Conservation (phyloP, 2,888 invertebrate species). For the Drosophila nr. perissopoda region DNA sequence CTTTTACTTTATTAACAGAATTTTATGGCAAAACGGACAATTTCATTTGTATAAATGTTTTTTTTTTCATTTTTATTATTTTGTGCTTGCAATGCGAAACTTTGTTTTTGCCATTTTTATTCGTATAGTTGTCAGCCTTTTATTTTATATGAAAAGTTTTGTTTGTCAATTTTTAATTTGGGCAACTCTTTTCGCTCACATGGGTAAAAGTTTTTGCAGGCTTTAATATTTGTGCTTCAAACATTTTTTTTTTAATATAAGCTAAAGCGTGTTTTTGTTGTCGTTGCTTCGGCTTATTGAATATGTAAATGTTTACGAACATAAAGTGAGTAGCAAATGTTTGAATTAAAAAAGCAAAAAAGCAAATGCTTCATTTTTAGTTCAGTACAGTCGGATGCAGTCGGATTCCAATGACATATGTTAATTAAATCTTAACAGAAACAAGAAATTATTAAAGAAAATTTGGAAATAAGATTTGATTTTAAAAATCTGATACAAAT, state of each 20-base stretch:
- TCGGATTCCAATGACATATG: not conserved
- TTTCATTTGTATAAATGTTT: not conserved
- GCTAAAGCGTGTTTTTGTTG: slow-evolving; percentile 6
- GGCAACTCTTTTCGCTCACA: not conserved
- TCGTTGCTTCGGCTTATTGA: not conserved
- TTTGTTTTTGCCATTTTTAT: slow-evolving; percentile 33
- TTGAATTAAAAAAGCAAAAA: slow-evolving; percentile 22
- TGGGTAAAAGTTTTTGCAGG: slow-evolving; percentile 17
- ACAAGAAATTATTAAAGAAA: not conserved
- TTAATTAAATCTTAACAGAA: too few relatives aligned
- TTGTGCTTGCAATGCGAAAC: slow-evolving; percentile 20
- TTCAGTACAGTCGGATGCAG: not conserved
- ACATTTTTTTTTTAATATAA: slow-evolving; percentile 19
- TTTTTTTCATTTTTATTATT: slow-evolving; percentile 9
- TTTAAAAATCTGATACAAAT: not conserved
- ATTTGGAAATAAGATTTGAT: not conserved
- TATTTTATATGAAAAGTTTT: slow-evolving; percentile 63
- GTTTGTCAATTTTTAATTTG: slow-evolving; percentile 52
- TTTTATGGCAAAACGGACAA: not conserved
- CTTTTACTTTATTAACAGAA: not conserved
- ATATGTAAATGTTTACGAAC: not conserved
- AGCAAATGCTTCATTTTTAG: not conserved
- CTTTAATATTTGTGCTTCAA: slow-evolving; percentile 25
- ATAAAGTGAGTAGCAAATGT: slow-evolving; percentile 8
- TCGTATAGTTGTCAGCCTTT: slow-evolving; percentile 13